Base-by-base conservation (phyloP, 2,797 vertebrate genomes). In the Heterohyrax brucei region DNA sequence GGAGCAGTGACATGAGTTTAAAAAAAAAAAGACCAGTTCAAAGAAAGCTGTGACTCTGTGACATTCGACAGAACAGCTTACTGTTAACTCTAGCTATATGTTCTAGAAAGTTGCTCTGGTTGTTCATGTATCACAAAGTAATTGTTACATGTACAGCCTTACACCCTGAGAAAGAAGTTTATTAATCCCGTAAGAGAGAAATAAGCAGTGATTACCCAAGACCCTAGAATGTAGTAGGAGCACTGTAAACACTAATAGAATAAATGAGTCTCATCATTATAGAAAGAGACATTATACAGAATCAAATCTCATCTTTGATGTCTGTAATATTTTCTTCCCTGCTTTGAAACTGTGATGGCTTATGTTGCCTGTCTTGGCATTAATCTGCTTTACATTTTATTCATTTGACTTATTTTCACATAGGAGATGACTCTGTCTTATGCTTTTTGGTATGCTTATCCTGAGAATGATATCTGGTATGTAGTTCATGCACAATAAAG, bases 21-120 rank as follows among this genome's bases (percentile, higher is more conserved):
- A 39, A 7, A 77, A 44, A 83, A 81, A 85, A 89, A 79, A 75
- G 64, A 18, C n/a, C 33, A 76, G 56, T 95, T 96, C 84, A 83
- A 86, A 95, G 92, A 53, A 9, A 59, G 73, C 59, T 62, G 61
- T 1, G 77, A 85, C 39, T 46, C 8, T 4, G 26, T 50, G 3
- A 10, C 66, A 39, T 70, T 81, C 21, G 28, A 18, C 64, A 28
- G 68, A 62, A n/a, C 78, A 50, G 78, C 62, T 56, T 21, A 89
- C 14, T 48, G 72, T 72, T 0, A 0, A 19, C 33, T 48, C 39
- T 7, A 44, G 50, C 53, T 33, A 7, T 56, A 19, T 3, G 1
- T 80, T 92, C 77, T 24, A 26, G 85, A 78, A 61, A 3, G 22
- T 53, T 61, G 56, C 19, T 87, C 50, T 7, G 50, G 87, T 92